These are phyloP conservation scores for Venustaconcha ellipsiformis DNA, from an alignment of 1,140 invertebrate species.

Conservation along the genomic window DNA sequence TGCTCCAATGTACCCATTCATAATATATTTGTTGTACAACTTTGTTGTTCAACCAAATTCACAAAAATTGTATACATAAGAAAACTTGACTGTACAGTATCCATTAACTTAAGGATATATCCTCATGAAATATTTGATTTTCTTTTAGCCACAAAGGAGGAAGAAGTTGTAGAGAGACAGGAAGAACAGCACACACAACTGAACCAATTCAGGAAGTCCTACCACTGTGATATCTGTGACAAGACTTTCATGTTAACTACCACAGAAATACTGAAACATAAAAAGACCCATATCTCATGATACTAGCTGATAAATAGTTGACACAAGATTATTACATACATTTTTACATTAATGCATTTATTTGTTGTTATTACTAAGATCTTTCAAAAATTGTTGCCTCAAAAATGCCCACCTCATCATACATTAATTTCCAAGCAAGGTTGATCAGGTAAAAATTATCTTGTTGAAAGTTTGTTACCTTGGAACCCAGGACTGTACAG, in stretches of 20 bases:
- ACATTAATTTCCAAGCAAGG: too few relatives aligned
- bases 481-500: too few relatives aligned
- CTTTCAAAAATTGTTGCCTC: too few relatives aligned
- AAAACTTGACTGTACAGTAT: background rate
- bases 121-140: slow-evolving; percentile 4
- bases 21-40: too few relatives aligned
- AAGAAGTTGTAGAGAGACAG: slow-evolving; percentile 58
- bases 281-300: slow-evolving; percentile 59
- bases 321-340: too few relatives aligned
- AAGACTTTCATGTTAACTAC: slow-evolving; percentile 79
- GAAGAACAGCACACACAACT: slow-evolving; percentile 64
- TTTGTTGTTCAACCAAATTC: background rate
- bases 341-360: too few relatives aligned
- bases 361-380: too few relatives aligned
- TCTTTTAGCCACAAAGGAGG: slow-evolving; percentile 45
- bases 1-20: too few relatives aligned
- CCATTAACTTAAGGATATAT: background rate
- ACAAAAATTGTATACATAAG: background rate
- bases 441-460: too few relatives aligned
- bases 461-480: too few relatives aligned
- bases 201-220: slow-evolving; percentile 78
- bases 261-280: slow-evolving; percentile 71
- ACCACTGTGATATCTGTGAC: slow-evolving; percentile 80
- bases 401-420: too few relatives aligned
- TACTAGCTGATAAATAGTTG: too few relatives aligned